Percentiles rank a stretch among this genome's conserved stretches.
These are phyloP conservation scores for Scortum barcoo DNA, from an alignment of 2,113 vertebrate species.

Conservation along the genomic window DNA sequence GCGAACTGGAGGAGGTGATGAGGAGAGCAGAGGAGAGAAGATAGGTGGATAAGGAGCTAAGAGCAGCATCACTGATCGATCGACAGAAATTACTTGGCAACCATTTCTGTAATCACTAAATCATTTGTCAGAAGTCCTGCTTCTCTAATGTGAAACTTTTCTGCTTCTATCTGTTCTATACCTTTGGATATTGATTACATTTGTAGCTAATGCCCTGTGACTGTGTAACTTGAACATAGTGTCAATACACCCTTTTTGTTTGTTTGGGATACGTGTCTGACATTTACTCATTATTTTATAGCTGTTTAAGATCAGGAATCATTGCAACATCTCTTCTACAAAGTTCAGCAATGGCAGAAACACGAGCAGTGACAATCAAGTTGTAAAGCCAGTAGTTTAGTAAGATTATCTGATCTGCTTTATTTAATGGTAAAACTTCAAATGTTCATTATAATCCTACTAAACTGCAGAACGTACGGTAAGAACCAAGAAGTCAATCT, in stretches of 20 bases:
- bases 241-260: not conserved
- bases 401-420: too few species aligned
- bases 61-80: not conserved
- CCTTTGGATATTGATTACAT: not conserved
- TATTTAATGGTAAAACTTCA: not conserved
- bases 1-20: slow-evolving; percentile 83
- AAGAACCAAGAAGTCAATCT: not conserved
- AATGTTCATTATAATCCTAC: not conserved
- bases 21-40: slow-evolving; percentile 29
- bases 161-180: not conserved
- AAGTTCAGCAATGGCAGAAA: not conserved
- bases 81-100: not conserved
- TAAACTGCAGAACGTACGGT: not conserved
- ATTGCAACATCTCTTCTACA: not conserved
- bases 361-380: not conserved
- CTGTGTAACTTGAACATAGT: not conserved
- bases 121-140: not conserved
- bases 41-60: slow-evolving; percentile 30
- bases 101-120: not conserved
- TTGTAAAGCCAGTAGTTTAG: too few species aligned
- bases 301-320: not conserved
- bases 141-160: not conserved
- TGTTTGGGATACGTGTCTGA: not conserved
- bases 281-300: not conserved
- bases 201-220: not conserved